Evolutionary conservation across 1,140 invertebrate genomes (phyloP).

Genomic region (Drosophila trapezifrons): DNA sequence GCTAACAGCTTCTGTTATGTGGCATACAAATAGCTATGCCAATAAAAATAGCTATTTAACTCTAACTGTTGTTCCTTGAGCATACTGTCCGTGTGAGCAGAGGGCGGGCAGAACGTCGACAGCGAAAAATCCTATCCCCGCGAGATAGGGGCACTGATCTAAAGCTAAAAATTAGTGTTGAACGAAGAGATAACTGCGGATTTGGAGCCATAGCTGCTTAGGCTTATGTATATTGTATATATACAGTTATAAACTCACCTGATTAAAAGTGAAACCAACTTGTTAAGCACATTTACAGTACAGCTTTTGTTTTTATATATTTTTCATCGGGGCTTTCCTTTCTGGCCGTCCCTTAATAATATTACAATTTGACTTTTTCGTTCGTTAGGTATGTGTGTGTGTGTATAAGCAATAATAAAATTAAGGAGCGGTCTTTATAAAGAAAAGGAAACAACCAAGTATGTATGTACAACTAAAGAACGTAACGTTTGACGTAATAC

Average conservation of each 20-base stretch:
- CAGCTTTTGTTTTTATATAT: conserved; percentile 45
- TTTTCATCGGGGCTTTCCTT: conserved; percentile 17
- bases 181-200: too few relatives aligned
- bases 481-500: conserved; percentile 38
- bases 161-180: too few relatives aligned
- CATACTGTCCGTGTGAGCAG: too few relatives aligned
- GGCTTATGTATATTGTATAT: not conserved
- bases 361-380: conserved; percentile 58
- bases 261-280: not conserved
- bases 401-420: conserved; percentile 20
- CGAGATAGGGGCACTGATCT: too few relatives aligned
- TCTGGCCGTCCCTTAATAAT: conserved; percentile 32
- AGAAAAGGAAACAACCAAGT: conserved; percentile 22
- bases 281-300: conserved; percentile 19
- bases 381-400: conserved; percentile 9
- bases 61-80: too few relatives aligned
- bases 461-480: conserved; percentile 37
- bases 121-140: too few relatives aligned
- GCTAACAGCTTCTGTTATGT: too few relatives aligned
- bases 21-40: too few relatives aligned
- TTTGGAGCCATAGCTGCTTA: too few relatives aligned
- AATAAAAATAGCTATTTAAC: too few relatives aligned
- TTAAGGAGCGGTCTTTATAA: conserved; percentile 14
- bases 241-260: not conserved
- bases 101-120: too few relatives aligned